Evolutionary conservation across 2,888 invertebrate species (phyloP).

Genomic region (Drosophila mulleri): DNA sequence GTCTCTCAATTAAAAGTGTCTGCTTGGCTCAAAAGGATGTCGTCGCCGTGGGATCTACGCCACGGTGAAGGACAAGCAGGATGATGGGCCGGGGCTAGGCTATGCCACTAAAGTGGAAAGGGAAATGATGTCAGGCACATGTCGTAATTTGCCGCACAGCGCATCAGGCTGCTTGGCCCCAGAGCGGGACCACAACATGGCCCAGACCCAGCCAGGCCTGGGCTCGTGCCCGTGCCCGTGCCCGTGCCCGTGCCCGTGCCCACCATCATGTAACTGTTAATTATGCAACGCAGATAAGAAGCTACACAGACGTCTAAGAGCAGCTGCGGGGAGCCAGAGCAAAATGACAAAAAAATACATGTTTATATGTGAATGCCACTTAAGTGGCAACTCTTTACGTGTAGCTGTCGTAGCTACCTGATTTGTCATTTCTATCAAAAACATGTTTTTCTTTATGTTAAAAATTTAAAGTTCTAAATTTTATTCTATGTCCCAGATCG

Average conservation of each 20-base stretch:
- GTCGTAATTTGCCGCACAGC: conserved; percentile 68
- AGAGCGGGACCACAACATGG: conserved; percentile 33
- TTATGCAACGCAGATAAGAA: conserved; percentile 68
- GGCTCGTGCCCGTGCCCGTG: no score
- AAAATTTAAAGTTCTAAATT: background rate
- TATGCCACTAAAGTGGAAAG: conserved; percentile 15
- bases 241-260: no score
- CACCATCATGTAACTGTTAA: conserved; percentile 67
- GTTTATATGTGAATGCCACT: conserved; percentile 15
- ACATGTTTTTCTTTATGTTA: conserved; percentile 2
- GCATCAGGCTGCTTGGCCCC: conserved; percentile 19
- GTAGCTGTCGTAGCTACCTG: conserved; percentile 1
- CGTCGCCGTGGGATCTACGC: conserved; percentile 38
- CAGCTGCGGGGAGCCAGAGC: background rate
- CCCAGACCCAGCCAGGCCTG: background rate
- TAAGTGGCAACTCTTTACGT: conserved; percentile 32
- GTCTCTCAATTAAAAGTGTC: conserved; percentile 79
- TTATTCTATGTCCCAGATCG: conserved; percentile 10
- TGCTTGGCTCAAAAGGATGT: conserved; percentile 69
- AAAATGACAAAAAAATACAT: background rate
- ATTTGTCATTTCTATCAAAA: conserved; percentile 36
- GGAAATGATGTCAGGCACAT: conserved; percentile 68
- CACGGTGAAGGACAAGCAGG: conserved; percentile 9
- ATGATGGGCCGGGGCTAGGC: background rate
- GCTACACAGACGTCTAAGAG: conserved; percentile 20